phyloP scores from a whole-genome alignment of 1,140 invertebrate species.

The Grapholita molesta region DNA sequence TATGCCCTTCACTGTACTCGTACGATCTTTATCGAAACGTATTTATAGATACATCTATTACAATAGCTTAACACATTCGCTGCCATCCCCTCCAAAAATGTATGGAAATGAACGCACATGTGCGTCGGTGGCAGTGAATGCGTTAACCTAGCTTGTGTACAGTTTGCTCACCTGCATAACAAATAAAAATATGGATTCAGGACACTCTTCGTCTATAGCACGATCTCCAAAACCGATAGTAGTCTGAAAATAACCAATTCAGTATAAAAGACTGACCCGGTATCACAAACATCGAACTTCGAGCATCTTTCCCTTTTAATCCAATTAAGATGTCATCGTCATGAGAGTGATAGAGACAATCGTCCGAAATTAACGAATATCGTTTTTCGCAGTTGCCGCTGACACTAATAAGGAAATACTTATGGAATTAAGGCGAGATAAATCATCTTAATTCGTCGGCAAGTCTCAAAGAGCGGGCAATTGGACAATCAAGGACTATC shows the following conservation, averaged over 20 bases:
- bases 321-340: too few species aligned
- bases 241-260: conserved; percentile 44
- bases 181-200: conserved; percentile 68
- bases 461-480: neutral
- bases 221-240: conserved; percentile 71
- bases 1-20: too few species aligned
- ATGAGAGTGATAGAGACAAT: too few species aligned
- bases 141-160: neutral
- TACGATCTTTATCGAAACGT: too few species aligned
- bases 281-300: too few species aligned
- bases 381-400: conserved; percentile 21
- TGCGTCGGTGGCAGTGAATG: too few species aligned
- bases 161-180: conserved; percentile 58
- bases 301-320: too few species aligned
- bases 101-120: too few species aligned
- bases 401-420: conserved; percentile 7
- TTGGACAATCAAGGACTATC: conserved; percentile 21
- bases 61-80: too few species aligned
- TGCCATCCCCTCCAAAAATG: too few species aligned
- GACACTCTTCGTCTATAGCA: conserved; percentile 69
- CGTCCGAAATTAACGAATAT: too few species aligned
- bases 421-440: neutral
- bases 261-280: neutral
- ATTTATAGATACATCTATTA: too few species aligned
- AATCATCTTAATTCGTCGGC: conserved; percentile 1